phyloP scores from a whole-genome alignment of 2,797 vertebrate genomes.

The Diceros bicornis region DNA sequence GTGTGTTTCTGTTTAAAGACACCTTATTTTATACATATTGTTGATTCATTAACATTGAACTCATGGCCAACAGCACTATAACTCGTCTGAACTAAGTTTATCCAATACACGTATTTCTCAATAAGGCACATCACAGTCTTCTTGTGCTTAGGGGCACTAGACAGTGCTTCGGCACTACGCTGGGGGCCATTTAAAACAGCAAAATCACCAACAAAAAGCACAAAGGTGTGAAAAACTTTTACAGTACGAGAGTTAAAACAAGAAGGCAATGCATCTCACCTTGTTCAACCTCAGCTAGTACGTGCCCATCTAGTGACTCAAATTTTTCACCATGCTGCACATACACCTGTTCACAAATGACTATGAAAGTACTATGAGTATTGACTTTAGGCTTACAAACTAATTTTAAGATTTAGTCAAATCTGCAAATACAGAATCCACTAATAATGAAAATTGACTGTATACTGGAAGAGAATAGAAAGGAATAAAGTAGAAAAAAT shows the following conservation, averaged over 20 bases:
- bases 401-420: not conserved
- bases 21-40: not conserved
- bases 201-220: not conserved
- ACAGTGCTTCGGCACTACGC: not conserved
- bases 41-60: not conserved
- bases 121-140: not conserved
- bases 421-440: not conserved
- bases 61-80: not conserved
- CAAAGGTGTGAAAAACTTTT: not conserved
- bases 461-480: not conserved
- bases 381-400: not conserved
- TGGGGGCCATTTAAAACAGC: not conserved
- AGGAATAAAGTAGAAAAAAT: not conserved
- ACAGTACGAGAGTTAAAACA: not conserved
- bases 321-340: not conserved
- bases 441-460: not conserved
- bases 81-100: not conserved
- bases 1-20: conserved; percentile 7
- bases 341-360: not conserved
- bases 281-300: not conserved
- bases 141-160: not conserved
- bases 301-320: not conserved
- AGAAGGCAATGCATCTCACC: not conserved
- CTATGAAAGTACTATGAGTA: not conserved
- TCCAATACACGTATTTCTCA: not conserved